Evolutionary conservation across 2,888 invertebrate species (phyloP), one percentile per base, ranked within the genome.

Genomic region (Rhagophthalmus giganteus): DNA sequence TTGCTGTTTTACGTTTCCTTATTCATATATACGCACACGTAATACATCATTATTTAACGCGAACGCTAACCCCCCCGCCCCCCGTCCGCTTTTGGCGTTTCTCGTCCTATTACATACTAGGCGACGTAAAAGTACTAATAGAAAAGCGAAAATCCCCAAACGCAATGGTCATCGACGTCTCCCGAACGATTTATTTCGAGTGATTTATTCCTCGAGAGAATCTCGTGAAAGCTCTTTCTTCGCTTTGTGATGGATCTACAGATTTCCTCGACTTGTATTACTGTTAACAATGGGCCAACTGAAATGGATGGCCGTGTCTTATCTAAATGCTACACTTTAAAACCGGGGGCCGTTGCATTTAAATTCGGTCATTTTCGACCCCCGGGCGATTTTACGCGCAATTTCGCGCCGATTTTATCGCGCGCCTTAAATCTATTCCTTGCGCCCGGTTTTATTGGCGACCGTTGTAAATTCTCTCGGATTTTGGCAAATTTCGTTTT

Each of bases 291-390:
- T 35, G 12, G 49, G 13, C 44, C 49, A 48, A 38, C 37, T 35
- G 45, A 40, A 54, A 73, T 73, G 65, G 74, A 73, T 73, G 70
- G 72, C 69, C 72, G 62, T 71, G 71, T 72, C 74, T 74, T 74
- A 74, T 74, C 74, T 74, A 74, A 74, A 74, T 71, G 71, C 55
- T 56, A 56, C 65, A 69, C 65, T 74, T 74, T 74, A 74, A 74
- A 73, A 59, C n/a, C n/a, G n/a, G 67, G 63, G 63, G 67, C 65
- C 71, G 71, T 74, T 74, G 74, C 74, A 74, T 74, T 74, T 74
- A 74, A 74, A 74, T 74, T 70, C 65, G 71, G 70, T 71, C 71
- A 63, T 63, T 64, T 56, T 52, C 39, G 38, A 42, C 44, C 55
- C 54, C 57, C 54, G 24, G 51, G 41, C 49, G 26, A 51, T 41